Evolutionary conservation across 2,888 invertebrate species (phyloP).

Genomic region (Tenodera sinensis): DNA sequence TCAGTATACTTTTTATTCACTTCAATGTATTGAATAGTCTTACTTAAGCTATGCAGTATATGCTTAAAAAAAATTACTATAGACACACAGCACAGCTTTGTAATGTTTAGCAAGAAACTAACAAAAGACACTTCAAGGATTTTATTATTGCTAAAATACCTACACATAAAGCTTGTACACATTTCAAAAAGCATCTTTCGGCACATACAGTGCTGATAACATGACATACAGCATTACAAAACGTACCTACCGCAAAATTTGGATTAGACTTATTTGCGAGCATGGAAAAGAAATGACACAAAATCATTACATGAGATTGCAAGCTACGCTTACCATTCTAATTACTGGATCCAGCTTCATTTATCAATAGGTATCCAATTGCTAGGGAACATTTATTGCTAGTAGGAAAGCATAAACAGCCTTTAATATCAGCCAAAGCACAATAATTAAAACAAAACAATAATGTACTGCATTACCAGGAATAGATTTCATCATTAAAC

Average conservation of each 20-base stretch:
- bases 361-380: not conserved
- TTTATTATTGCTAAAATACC: not conserved
- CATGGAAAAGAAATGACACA: conserved; percentile 44
- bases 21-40: too few relatives aligned
- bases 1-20: too few relatives aligned
- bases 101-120: too few relatives aligned
- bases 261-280: conserved; percentile 42
- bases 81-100: not conserved
- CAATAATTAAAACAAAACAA: not conserved
- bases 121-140: not conserved
- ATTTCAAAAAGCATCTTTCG: not conserved
- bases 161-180: not conserved
- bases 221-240: not conserved
- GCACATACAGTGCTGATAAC: not conserved
- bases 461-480: not conserved
- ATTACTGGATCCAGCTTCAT: not conserved
- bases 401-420: not conserved
- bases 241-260: conserved; percentile 50
- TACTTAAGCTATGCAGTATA: not conserved
- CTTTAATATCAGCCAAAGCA: not conserved
- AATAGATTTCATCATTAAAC: not conserved
- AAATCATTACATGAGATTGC: not conserved
- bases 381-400: not conserved
- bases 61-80: not conserved
- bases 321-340: not conserved